phyloP scores from a whole-genome alignment of 1,140 invertebrate genomes.

The Ctenoplectra terminalis region DNA sequence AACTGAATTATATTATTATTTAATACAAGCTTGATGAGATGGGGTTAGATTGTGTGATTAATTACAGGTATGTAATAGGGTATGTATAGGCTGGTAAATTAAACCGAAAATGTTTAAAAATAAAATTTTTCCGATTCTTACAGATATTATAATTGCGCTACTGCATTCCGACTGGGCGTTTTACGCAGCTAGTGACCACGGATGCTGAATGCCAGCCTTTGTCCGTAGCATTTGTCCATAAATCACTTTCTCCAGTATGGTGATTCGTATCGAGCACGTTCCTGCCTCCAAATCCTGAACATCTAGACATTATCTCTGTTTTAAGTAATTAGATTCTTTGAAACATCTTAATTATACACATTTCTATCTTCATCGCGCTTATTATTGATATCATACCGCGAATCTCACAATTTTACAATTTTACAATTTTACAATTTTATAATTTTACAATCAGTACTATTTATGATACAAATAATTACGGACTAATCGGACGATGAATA shows the following conservation, averaged over 20 bases:
- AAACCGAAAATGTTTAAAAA: not conserved
- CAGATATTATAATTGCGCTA: not conserved
- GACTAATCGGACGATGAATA: too few relatives aligned
- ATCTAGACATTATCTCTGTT: not conserved
- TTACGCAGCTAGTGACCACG: not conserved
- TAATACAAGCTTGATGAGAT: too few relatives aligned
- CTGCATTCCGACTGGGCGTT: not conserved
- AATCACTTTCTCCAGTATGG: slow-evolving; percentile 8
- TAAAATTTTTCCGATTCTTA: not conserved
- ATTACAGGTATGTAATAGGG: too few relatives aligned
- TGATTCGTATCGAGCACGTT: not conserved
- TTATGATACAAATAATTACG: too few relatives aligned
- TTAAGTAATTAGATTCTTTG: too few relatives aligned
- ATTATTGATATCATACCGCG: too few relatives aligned
- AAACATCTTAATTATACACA: not conserved
- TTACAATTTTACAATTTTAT: too few relatives aligned
- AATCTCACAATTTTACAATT: too few relatives aligned
- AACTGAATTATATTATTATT: too few relatives aligned
- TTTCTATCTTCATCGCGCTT: too few relatives aligned
- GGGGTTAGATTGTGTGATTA: too few relatives aligned
- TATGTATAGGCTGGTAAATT: not conserved
- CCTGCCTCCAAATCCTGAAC: not conserved
- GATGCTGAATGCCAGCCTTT: not conserved
- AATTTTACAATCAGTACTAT: too few relatives aligned
- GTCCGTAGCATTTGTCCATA: not conserved